Evolutionary conservation across 1,140 invertebrate genomes (phyloP), one percentile per base, ranked within the genome.

Genomic region (Cyclargus thomasi): DNA sequence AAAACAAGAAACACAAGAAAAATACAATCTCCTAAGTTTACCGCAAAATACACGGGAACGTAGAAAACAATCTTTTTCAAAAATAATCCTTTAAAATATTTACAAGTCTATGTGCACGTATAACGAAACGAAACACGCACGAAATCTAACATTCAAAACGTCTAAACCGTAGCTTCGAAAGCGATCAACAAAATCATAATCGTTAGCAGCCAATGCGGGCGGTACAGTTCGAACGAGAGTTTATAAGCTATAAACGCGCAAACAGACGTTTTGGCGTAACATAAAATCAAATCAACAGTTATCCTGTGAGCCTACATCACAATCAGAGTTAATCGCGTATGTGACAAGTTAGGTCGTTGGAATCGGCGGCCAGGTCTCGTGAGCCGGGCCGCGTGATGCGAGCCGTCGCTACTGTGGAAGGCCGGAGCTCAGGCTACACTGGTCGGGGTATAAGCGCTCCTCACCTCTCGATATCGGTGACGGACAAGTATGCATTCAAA

Each of bases 401-500:
- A 21, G 0, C 53, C 57, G 21, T 63, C 59, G 21, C 62, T 35
- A 57, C 53, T 65, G 36, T 67, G 70, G 64, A 76, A 67, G 72
- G 62, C 14, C 65, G 76, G 35, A 72, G 79, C 29, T 76, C 71
- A 63, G 65, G 66, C 76, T 74, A 20, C 76, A 76, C 79, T 67
- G 70, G 75, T 76, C 78, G 69, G 74, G 29, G 72, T 73, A 78
- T 35, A 79, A 81, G 77, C 81, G 79, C 77, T 73, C 79, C 64
- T 64, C 76, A 83, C 80, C 80, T 78, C 78, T 85, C 91, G 92
- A 92, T 92, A 92, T 91, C 91, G 89, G 90, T 93, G 92, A 93
- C 92, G 91, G 92, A 93, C 92, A 92, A 92, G 92, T 90, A 93
- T 93, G 92, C 92, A 93, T 93, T 93, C 92, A 93, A 93, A 93